Evolutionary conservation across 2,888 invertebrate genomes (phyloP).

Genomic region (Drosophila pseudotalamancana): DNA sequence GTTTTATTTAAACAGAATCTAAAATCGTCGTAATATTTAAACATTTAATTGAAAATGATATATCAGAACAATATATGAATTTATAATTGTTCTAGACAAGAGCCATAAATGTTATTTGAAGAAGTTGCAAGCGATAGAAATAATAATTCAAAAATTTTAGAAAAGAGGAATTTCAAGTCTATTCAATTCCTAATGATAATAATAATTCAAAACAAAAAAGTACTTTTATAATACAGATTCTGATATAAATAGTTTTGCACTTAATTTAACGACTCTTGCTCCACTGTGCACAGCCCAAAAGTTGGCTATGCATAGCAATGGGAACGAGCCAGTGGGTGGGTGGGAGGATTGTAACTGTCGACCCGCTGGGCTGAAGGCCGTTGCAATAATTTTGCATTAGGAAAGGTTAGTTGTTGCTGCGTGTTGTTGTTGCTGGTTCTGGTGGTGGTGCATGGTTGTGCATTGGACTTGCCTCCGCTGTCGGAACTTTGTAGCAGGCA

Average conservation of each 20-base stretch:
- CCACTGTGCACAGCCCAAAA: not conserved
- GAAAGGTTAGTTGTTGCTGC: constrained; percentile 68
- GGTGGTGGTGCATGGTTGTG: constrained; percentile 4
- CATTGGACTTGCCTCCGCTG: constrained; percentile 26
- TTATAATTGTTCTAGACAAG: no score
- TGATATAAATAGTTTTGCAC: not conserved
- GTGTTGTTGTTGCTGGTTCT: constrained; percentile 4
- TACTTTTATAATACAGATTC: no score
- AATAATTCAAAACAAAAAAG: no score
- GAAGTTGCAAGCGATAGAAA: no score
- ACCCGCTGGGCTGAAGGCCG: constrained; percentile 59
- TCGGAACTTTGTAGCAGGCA: constrained; percentile 33
- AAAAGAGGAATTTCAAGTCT: no score
- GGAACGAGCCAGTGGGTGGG: not conserved
- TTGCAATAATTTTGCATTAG: constrained; percentile 68
- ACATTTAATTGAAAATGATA: no score
- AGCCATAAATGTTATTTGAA: no score
- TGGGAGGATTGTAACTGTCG: not conserved
- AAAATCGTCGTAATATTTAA: no score
- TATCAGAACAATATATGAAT: no score
- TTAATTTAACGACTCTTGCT: not conserved
- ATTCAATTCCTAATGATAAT: no score
- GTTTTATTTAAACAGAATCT: no score
- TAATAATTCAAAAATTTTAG: no score
- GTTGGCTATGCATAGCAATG: not conserved